Evolutionary conservation across 2,888 invertebrate genomes (phyloP), one percentile per base, ranked within the genome.

Genomic region (Pegoplata infirma): DNA sequence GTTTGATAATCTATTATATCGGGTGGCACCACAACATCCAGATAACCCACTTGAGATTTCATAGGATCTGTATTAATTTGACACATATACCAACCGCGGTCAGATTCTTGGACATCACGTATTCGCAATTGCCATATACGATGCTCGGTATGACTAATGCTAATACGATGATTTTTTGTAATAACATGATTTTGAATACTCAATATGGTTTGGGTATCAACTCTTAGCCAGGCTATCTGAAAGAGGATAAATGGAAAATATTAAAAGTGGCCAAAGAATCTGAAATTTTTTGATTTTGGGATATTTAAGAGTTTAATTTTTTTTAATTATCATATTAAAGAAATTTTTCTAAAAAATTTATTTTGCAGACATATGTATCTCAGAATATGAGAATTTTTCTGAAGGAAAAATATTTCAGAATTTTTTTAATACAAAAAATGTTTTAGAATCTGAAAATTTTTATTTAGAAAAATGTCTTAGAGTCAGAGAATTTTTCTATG

Each of bases 11-110:
- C 96, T 87, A 96, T 90, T 85, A 96, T 96, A 87, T 96, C 96
- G 72, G 96, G 96, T 28, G 96, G 95, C 78, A 96, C 96, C 36
- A 96, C 96, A 75, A 97, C 96, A 86, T 96, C 94, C 79, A 97
- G 90, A 87, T 95, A 96, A 46, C 96, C 96, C 79, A 94, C 92
- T 90, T 97, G 96, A 86, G 95, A 95, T 87, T 96, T 96, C 97
- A 97, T 97, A 0, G 97, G 97, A 87, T 96, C 96, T 0, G 96
- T 97, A 89, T 97, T 97, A 82, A 97, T 96, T 91, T 97, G 96
- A 82, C 97, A 97, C 96, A 96, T 96, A 90, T 97, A 97, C 94
- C 95, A 96, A 63, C 97, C 88, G 82, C 94, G 93, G 90, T 97
- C 97, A 0, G 94, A 92, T 87, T 96, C 95, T 67, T 94, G 91